Evolutionary conservation across 2,113 vertebrate genomes (phyloP).

Genomic region (Carollia perspicillata): DNA sequence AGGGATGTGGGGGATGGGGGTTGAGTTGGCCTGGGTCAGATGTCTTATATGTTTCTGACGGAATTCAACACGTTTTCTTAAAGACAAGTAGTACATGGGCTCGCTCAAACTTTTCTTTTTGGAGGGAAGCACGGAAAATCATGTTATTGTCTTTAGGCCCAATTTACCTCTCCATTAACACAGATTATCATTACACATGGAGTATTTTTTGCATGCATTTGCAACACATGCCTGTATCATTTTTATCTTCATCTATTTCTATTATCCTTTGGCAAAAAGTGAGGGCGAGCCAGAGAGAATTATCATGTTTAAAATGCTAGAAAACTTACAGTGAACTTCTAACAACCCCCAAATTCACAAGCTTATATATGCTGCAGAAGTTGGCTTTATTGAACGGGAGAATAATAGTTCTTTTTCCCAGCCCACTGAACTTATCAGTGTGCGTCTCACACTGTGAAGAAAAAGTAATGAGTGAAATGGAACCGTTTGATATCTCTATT

Average conservation of each 20-base stretch:
- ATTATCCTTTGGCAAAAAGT: not conserved
- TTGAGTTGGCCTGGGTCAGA: not conserved
- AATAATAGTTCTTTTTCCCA: conserved; percentile 7
- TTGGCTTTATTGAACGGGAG: conserved; percentile 29
- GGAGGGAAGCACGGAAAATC: not conserved
- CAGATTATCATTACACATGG: not conserved
- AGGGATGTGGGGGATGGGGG: not conserved
- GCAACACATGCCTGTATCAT: not conserved
- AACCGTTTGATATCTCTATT: conserved; percentile 63
- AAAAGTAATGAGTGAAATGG: conserved; percentile 50
- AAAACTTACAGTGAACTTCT: conserved; percentile 38
- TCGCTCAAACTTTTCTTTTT: conserved; percentile 14
- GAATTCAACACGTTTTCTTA: not conserved
- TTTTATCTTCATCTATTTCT: not conserved
- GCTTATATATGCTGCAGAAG: not conserved
- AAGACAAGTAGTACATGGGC: not conserved
- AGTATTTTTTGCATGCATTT: not conserved
- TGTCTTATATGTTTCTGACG: not conserved
- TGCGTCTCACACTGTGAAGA: conserved; percentile 40
- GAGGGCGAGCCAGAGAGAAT: not conserved
- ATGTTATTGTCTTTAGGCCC: not conserved
- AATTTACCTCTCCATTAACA: not conserved
- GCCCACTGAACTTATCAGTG: conserved; percentile 56
- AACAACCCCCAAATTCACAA: not conserved
- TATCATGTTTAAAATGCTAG: conserved; percentile 36